phyloP scores from a whole-genome alignment of 2,113 vertebrate genomes.

The Psophia crepitans region DNA sequence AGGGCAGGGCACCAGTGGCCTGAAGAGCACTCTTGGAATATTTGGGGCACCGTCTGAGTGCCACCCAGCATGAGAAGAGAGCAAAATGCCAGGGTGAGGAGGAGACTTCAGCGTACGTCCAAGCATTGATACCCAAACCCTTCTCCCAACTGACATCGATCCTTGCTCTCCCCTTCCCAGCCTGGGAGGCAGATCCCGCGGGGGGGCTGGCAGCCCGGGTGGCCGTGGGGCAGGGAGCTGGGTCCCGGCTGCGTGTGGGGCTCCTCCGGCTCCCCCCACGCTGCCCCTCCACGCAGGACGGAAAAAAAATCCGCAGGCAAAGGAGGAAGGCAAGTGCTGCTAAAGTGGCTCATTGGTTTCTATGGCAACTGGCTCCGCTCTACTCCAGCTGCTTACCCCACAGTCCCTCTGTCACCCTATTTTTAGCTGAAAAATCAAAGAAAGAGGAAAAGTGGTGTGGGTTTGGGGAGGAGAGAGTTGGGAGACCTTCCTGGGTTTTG shows the following conservation, averaged over 20 bases:
- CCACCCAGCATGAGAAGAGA: not conserved
- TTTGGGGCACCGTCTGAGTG: not conserved
- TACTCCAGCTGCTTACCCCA: constrained; percentile 81
- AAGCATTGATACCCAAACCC: not conserved
- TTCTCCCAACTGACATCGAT: not conserved
- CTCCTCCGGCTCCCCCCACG: not conserved
- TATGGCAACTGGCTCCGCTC: constrained; percentile 78
- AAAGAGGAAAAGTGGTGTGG: constrained; percentile 58
- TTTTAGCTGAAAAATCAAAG: constrained; percentile 80
- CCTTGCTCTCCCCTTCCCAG: not conserved
- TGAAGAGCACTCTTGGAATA: not conserved
- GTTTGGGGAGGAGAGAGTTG: constrained; percentile 23
- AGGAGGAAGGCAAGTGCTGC: constrained; percentile 75
- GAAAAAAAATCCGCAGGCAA: constrained; percentile 68
- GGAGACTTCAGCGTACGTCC: not conserved
- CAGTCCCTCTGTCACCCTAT: constrained; percentile 84
- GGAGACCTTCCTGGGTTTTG: not conserved
- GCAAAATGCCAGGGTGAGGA: not conserved
- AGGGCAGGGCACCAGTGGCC: not conserved
- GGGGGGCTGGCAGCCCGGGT: accelerated
- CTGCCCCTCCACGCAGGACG: constrained; percentile 26
- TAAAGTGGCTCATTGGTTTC: constrained; percentile 82
- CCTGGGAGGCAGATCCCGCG: not conserved
- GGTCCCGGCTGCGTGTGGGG: not conserved
- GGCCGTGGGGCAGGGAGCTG: not conserved